Evolutionary conservation across 2,113 vertebrate species (phyloP).

Genomic region (Tapirus terrestris): DNA sequence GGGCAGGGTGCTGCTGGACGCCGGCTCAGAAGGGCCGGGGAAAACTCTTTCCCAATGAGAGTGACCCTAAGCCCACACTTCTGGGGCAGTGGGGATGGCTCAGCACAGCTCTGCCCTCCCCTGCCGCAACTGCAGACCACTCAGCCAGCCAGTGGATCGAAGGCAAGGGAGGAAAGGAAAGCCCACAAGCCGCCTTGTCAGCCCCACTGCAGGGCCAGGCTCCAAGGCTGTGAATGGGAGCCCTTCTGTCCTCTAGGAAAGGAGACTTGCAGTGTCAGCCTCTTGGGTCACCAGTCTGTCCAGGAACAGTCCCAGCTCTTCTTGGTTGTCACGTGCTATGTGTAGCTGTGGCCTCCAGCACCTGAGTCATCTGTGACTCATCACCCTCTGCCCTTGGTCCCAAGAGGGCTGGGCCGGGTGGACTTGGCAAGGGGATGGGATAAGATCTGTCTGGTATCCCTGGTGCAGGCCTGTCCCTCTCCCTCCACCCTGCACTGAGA

Average conservation of each 20-base stretch:
- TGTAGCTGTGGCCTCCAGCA: conserved; percentile 65
- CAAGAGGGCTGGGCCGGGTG: conserved; percentile 45
- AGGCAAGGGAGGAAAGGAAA: not conserved
- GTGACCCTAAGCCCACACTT: not conserved
- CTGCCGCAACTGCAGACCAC: not conserved
- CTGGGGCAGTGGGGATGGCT: not conserved
- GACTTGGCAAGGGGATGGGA: conserved; percentile 33
- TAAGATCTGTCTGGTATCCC: conserved; percentile 28
- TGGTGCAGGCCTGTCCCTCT: not conserved
- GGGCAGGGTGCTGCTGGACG: not conserved
- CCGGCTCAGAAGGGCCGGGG: not conserved
- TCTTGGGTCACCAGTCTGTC: conserved; percentile 52
- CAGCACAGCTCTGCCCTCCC: not conserved
- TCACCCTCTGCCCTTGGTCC: conserved; percentile 68
- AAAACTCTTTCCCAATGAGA: not conserved
- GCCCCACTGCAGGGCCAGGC: not conserved
- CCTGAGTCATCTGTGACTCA: conserved; percentile 81
- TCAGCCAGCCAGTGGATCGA: not conserved
- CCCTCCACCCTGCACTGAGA: not conserved
- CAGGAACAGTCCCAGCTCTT: conserved; percentile 25
- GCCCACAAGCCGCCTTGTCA: not conserved
- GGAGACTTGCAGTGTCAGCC: not conserved
- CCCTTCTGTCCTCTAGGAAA: not conserved
- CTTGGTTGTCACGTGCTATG: conserved; percentile 61
- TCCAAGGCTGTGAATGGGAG: not conserved